Base-by-base conservation (phyloP, 1,140 invertebrate species). In the Thrips palmi region DNA sequence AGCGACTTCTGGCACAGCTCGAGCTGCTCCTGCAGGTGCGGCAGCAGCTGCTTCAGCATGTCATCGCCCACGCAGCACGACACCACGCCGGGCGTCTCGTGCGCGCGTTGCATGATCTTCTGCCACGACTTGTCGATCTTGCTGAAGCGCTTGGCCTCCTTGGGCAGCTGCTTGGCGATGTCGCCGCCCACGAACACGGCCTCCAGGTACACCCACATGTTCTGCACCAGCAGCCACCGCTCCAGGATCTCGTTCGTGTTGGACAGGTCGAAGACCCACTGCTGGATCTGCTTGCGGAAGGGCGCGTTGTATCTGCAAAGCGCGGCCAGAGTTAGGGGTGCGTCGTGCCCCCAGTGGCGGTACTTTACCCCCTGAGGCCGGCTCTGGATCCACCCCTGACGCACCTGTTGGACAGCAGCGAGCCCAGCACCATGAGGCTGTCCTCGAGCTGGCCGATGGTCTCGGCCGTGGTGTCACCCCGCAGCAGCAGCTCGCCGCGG, bases 91-190 rank as follows among this genome's bases (percentile, higher is more conserved):
- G 89, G 83, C 1, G 84, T 93, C 57, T 96, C 91, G 49, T 92
- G 85, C 0, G 86, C 87, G 31, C 84, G 58, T 49, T 86, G 82
- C 89, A 97, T 96, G 19, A 96, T 93, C 56, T 94, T 94, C 52
- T 93, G 86, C 91, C 92, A 97, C 2, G 86, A 91, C 52, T 94
- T 93, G 55, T 97, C 92, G 43, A 97, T 96, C 63, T 91, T 93
- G 15, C 84, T 86, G 60, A 96, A 96, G 38, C 67, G 71, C 60
- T 89, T 85, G 1, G 86, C 86, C 62, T 91, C 86, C 56, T 87
- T 88, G 0, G 92, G 92, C 31, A 97, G 60, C 54, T 97, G 92
- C 55, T 96, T 96, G 8, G 92, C 91, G 50, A 97, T 97, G 50
- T 97, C 92, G 40, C 92, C 91, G 11, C 91, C 91, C 0, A 97